Conservation (phyloP, 2,797 vertebrate species). For the Pempheris klunzingeri region DNA sequence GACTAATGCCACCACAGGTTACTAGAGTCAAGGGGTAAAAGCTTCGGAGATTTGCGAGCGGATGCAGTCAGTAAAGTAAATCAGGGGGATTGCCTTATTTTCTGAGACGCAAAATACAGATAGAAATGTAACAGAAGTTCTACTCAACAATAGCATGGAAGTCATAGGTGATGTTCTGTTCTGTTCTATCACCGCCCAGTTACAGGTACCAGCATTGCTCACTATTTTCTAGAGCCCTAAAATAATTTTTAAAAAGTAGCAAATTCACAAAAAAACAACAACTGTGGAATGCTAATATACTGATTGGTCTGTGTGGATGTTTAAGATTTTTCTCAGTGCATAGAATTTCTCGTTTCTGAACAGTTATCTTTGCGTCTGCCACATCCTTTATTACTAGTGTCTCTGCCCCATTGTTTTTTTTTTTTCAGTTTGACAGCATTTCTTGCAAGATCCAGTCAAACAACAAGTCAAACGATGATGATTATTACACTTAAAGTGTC, state of each 20-base stretch:
- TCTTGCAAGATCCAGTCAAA: no score
- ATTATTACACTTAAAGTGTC: no score
- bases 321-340: background rate
- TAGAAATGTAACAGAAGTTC: background rate
- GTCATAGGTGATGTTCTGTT: background rate
- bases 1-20: background rate
- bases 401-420: background rate
- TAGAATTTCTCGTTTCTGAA: background rate
- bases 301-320: background rate
- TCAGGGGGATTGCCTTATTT: no score
- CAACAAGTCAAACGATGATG: no score
- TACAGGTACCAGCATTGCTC: background rate
- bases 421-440: no score
- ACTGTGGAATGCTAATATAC: background rate
- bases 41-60: background rate
- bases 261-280: background rate
- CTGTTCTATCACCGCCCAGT: background rate
- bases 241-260: background rate
- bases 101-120: background rate
- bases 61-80: background rate
- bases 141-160: background rate
- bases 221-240: background rate
- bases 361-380: background rate
- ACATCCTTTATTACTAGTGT: background rate
- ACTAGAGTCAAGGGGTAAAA: background rate